Conservation (phyloP, 1,140 invertebrate species). For the Scaptomyza hsui region DNA sequence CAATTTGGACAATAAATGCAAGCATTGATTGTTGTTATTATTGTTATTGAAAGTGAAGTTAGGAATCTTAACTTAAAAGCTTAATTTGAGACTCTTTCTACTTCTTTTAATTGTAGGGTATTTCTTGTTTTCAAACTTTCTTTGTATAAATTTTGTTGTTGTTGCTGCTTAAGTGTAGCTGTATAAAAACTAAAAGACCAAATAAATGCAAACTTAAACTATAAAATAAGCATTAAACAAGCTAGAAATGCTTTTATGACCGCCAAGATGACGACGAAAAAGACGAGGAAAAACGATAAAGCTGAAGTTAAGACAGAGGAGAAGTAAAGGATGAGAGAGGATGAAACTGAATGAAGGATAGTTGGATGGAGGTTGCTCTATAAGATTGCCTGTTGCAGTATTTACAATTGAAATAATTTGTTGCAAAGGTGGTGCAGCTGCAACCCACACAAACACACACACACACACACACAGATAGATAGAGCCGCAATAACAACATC, state of each 20-base stretch:
- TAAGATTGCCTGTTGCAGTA: conserved; percentile 35
- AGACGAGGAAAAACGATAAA: conserved; percentile 5
- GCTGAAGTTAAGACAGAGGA: conserved; percentile 25
- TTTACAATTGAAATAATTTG: conserved; percentile 72
- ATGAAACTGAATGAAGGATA: conserved; percentile 28
- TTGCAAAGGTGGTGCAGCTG: conserved; percentile 62
- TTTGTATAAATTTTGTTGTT: conserved; percentile 1
- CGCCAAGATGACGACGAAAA: conserved; percentile 66
- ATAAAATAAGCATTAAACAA: conserved; percentile 84
- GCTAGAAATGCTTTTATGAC: conserved; percentile 82
- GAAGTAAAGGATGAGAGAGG: conserved; percentile 3
- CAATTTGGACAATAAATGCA: conserved; percentile 46
- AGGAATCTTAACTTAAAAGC: neutral
- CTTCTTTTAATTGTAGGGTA: neutral
- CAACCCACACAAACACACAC: conserved; percentile 31
- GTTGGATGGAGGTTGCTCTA: neutral
- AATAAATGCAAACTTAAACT: conserved; percentile 83
- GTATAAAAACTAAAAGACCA: conserved; percentile 83
- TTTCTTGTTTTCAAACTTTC: conserved; percentile 10
- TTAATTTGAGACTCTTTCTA: neutral
- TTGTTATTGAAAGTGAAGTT: conserved; percentile 22
- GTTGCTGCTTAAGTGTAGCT: no score
- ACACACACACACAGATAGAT: conserved; percentile 25
- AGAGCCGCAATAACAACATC: conserved; percentile 7
- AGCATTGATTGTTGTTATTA: conserved; percentile 51